Base-by-base conservation (phyloP, 1,140 invertebrate species). In the Papilio xuthus region DNA sequence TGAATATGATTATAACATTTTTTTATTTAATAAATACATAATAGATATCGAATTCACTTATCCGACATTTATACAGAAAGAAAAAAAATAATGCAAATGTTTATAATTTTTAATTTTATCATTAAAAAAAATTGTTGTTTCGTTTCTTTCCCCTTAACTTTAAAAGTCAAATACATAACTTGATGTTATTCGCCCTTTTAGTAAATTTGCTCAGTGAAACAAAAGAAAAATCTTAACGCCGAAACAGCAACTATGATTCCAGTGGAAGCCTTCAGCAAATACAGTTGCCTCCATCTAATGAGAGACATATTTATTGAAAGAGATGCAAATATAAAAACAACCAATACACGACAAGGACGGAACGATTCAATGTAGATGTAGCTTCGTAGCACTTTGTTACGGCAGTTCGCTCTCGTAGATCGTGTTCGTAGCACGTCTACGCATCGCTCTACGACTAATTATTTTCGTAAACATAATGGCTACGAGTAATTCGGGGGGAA, bases 161-260 rank as follows among this genome's bases (percentile, higher is more conserved):
- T 67, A 28, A 67, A 67, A 15, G 13, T 28, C 23, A 18, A 67
- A 67, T 67, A 67, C 18, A 13, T 26, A 2, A 12, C 26, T 9
- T 12, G 37, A 23, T 41, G 53, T 76, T 42, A 60, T 18, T 9
- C 37, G 37, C n/a, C 53, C 18, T 20, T 26, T 76, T 37, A 76
- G 53, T 76, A 42, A 76, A 76, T 76, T 76, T 60, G 53, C 78
- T 63, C 23, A 41, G 71, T 78, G 41, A 60, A 80, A 86, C 84
- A 88, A 88, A 84, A 88, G 82, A 86, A 86, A 89, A 85, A 83
- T 85, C 85, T 86, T 86, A 84, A 84, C 84, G 81, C 84, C 81
- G 85, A 90, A 90, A 91, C 82, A 84, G 84, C 87, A 90, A 90
- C 87, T 90, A 89, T 90, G 88, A 86, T 88, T 88, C 85, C 82